Percentiles rank a stretch among this genome's conserved stretches.
Evolutionary conservation across 2,113 vertebrate species (phyloP).

Genomic region (Tragulus kanchil): DNA sequence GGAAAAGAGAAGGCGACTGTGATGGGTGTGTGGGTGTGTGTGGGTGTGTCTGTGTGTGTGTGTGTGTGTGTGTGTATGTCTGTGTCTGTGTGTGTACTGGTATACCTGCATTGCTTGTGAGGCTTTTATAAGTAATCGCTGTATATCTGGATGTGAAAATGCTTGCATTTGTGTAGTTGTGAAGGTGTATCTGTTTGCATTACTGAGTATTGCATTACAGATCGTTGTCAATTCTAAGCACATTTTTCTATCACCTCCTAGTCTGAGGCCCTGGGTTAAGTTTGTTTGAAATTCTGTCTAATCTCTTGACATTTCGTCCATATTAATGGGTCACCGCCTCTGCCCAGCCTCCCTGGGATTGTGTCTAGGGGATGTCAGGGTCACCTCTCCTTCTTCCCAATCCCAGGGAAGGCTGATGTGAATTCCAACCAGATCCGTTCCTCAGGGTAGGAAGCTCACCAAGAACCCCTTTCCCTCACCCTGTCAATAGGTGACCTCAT

Average conservation of each 20-base stretch:
- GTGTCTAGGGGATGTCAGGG: constrained; percentile 4
- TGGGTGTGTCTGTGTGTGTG: too few relatives aligned
- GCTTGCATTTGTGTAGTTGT: background rate
- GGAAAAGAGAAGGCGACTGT: background rate
- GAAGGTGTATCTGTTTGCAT: background rate
- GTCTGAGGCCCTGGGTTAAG: constrained; percentile 63
- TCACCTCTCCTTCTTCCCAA: background rate
- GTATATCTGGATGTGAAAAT: background rate
- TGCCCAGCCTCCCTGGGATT: constrained; percentile 23
- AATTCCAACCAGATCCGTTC: background rate
- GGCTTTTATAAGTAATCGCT: constrained; percentile 17
- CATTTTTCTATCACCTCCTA: constrained; percentile 53
- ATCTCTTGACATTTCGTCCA: constrained; percentile 67
- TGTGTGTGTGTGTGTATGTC: background rate
- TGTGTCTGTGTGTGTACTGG: background rate
- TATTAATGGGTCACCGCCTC: constrained; percentile 57
- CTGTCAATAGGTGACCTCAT: background rate
- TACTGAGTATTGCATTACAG: constrained; percentile 21
- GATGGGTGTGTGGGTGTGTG: background rate
- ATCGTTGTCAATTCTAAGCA: constrained; percentile 66
- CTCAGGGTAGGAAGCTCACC: background rate
- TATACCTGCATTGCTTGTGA: background rate
- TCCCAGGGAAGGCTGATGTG: background rate
- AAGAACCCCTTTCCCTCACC: background rate
- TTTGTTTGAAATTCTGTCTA: constrained; percentile 77